These are phyloP conservation scores for Meteorus sp. DNA, from an alignment of 1,140 invertebrate genomes.

Conservation along the genomic window DNA sequence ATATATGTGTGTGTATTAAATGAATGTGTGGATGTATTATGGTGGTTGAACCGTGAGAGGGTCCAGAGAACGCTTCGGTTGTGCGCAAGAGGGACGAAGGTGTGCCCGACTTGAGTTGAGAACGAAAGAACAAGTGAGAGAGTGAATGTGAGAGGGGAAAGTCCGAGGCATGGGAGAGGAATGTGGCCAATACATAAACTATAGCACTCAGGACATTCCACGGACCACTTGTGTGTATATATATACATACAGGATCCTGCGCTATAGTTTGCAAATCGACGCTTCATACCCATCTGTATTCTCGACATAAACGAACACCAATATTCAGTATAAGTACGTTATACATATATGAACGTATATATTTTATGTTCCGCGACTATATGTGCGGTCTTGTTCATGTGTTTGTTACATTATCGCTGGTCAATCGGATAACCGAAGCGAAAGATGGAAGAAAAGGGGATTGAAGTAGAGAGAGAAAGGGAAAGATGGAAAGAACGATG, in stretches of 20 bases:
- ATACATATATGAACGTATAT: neutral
- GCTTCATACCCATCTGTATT: constrained; percentile 12
- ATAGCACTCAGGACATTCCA: constrained; percentile 51
- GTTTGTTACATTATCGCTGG: neutral
- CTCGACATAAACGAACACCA: constrained; percentile 10
- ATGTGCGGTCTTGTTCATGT: neutral
- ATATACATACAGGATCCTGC: too few relatives aligned
- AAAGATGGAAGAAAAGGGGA: too few relatives aligned
- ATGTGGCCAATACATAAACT: constrained; percentile 58
- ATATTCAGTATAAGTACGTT: neutral
- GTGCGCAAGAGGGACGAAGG: constrained; percentile 28
- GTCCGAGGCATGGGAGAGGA: constrained; percentile 55
- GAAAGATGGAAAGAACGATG: too few relatives aligned
- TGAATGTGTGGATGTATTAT: neutral
- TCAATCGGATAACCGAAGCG: constrained; percentile 2
- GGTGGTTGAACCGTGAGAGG: too few relatives aligned
- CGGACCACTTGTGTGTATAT: constrained; percentile 28
- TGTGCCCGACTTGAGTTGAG: constrained; percentile 49
- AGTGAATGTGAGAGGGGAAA: constrained; percentile 43
- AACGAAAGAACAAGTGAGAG: constrained; percentile 26
- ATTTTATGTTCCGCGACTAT: neutral
- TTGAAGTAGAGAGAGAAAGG: neutral
- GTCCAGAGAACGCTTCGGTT: too few relatives aligned
- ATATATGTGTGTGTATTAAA: too few relatives aligned
- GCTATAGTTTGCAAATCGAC: constrained; percentile 31